Evolutionary conservation across 2,113 vertebrate genomes (phyloP).

Genomic region (Origma solitaria): DNA sequence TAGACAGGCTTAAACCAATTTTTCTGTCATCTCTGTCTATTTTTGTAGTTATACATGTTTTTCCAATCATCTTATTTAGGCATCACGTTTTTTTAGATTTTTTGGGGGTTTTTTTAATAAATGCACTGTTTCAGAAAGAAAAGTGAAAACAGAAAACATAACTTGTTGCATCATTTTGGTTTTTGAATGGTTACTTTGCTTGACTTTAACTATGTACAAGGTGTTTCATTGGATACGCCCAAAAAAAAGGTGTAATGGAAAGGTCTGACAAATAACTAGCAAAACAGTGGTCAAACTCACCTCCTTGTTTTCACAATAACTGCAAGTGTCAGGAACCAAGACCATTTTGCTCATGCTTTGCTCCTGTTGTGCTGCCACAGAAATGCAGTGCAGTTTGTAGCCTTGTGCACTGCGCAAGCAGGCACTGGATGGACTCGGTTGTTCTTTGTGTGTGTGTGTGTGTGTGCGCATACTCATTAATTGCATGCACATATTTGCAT

Average conservation of each 20-base stretch:
- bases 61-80: neutral
- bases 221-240: neutral
- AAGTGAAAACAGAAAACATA: neutral
- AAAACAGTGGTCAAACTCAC: neutral
- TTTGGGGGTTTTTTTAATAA: neutral
- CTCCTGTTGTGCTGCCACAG: neutral
- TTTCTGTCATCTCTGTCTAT: conserved; percentile 10
- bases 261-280: neutral
- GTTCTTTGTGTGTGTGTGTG: neutral
- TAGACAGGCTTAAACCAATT: neutral
- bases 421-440: neutral
- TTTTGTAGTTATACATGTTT: neutral
- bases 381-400: neutral
- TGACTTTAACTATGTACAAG: neutral
- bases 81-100: neutral
- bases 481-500: neutral
- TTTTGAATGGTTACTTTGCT: neutral
- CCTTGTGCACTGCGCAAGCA: neutral
- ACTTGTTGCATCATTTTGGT: neutral
- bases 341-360: neutral
- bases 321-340: neutral
- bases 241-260: neutral
- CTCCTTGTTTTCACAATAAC: neutral
- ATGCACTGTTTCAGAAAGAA: neutral
- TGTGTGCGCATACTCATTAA: neutral